Evolutionary conservation across 2,888 invertebrate species (phyloP).

Genomic region (Mythimna impura): DNA sequence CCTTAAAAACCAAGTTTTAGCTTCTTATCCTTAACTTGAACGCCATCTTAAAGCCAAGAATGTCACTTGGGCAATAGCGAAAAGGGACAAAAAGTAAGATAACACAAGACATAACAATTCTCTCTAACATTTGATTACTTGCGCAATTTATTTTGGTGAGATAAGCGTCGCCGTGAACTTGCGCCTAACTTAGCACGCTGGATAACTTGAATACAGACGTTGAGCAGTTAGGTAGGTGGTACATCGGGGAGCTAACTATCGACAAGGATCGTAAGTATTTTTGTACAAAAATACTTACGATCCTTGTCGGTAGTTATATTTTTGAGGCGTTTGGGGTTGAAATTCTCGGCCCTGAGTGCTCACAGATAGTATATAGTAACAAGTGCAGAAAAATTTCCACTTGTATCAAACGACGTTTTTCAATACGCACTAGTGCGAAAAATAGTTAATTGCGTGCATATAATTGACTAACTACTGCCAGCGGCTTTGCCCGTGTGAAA

Average conservation of each 20-base stretch:
- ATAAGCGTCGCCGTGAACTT: constrained; percentile 75
- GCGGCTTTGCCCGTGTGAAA: too few relatives aligned
- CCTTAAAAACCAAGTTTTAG: background rate
- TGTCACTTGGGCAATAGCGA: constrained; percentile 41
- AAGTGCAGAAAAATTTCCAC: too few relatives aligned
- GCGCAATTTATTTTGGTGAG: constrained; percentile 76
- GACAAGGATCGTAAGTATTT: too few relatives aligned
- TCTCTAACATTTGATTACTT: constrained; percentile 64
- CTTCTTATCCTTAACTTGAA: constrained; percentile 17
- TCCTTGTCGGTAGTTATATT: too few relatives aligned
- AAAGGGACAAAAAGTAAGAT: constrained; percentile 18
- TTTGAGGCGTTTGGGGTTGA: too few relatives aligned
- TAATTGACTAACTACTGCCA: too few relatives aligned
- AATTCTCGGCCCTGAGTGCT: too few relatives aligned
- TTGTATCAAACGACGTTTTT: too few relatives aligned
- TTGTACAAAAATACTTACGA: too few relatives aligned
- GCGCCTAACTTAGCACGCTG: constrained; percentile 67
- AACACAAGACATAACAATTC: constrained; percentile 52
- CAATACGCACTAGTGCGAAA: too few relatives aligned
- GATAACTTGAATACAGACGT: constrained; percentile 72
- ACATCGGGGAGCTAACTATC: constrained; percentile 38
- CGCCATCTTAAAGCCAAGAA: constrained; percentile 18
- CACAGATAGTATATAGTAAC: too few relatives aligned
- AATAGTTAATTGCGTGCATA: too few relatives aligned
- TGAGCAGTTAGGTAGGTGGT: constrained; percentile 36